Conservation (phyloP, 2,797 vertebrate genomes). For the Rhinatrema bivittatum region DNA sequence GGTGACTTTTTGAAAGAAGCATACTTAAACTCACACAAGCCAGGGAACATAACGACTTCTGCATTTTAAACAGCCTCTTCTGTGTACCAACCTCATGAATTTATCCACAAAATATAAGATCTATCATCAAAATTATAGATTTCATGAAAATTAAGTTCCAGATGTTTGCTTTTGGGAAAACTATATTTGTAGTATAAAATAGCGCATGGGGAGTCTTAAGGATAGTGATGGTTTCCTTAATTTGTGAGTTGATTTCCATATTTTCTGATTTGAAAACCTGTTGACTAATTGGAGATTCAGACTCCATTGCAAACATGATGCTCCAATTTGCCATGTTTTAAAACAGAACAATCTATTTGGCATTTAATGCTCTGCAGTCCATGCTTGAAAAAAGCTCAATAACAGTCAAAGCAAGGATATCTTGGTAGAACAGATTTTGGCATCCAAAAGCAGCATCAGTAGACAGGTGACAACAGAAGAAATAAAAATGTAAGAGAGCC, state of each 20-base stretch:
- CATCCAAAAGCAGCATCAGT: too few relatives aligned
- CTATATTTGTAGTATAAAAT: too few relatives aligned
- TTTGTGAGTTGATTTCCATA: neutral
- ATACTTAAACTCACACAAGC: too few relatives aligned
- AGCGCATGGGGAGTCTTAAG: neutral
- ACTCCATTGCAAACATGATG: neutral
- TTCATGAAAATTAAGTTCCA: neutral
- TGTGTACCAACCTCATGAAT: neutral
- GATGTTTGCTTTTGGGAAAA: neutral
- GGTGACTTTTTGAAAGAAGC: slow-evolving; percentile 6
- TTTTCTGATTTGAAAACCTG: neutral
- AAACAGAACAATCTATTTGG: neutral
- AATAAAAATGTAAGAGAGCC: too few relatives aligned
- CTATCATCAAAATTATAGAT: too few relatives aligned
- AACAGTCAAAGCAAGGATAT: too few relatives aligned
- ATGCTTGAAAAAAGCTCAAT: neutral
- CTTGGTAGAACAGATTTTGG: too few relatives aligned
- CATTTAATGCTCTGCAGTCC: neutral
- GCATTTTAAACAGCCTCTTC: slow-evolving; percentile 1
- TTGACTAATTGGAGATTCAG: neutral
- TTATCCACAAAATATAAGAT: neutral
- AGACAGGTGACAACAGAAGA: too few relatives aligned
- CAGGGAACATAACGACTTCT: too few relatives aligned
- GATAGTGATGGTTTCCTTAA: neutral
- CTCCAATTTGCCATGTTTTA: slow-evolving; percentile 7